Base-by-base conservation (phyloP, 2,888 invertebrate genomes). In the Pyrgus malvae region DNA sequence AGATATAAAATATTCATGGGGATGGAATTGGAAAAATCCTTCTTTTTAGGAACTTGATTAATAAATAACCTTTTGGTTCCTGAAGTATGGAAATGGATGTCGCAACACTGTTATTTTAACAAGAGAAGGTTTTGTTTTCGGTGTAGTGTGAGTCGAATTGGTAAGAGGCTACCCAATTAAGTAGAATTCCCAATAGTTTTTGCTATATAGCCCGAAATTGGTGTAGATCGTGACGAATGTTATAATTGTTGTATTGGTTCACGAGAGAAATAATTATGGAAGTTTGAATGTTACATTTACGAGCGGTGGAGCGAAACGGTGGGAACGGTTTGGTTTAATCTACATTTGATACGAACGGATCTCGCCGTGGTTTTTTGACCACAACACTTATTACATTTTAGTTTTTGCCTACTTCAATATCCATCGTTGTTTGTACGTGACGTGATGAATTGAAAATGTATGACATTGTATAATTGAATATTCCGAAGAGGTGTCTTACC, bases 171-270 rank as follows among this genome's bases (percentile, higher is more conserved):
- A 65, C 74, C 67, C 76, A 78, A 79, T 80, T 76, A 76, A 66
- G 69, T 67, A 74, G 68, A 70, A 70, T 76, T 77, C 64, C 66
- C 70, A 76, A 75, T 70, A 67, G 72, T 77, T 80, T 80, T 82
- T 79, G 79, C 72, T 65, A 74, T 78, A 74, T 78, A 72, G 68
- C 72, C 72, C 70, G 66, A 68, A 79, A 67, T 66, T 73, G 73
- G 72, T 75, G 76, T 64, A 67, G 74, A 74, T 81, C 86, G 83
- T 84, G 78, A 79, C 88, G 83, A 87, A 90, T 85, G 71, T 66
- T 72, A 70, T 79, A 85, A 85, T 86, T 80, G 81, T 79, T 78
- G 80, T 87, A 88, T 87, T 85, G 86, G 83, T 82, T 83, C 83
- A 79, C 77, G 75, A 81, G 77, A 78, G 76, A 83, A 83, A 87